phyloP scores from a whole-genome alignment of 2,888 invertebrate species.

The Cheilosia soror region DNA sequence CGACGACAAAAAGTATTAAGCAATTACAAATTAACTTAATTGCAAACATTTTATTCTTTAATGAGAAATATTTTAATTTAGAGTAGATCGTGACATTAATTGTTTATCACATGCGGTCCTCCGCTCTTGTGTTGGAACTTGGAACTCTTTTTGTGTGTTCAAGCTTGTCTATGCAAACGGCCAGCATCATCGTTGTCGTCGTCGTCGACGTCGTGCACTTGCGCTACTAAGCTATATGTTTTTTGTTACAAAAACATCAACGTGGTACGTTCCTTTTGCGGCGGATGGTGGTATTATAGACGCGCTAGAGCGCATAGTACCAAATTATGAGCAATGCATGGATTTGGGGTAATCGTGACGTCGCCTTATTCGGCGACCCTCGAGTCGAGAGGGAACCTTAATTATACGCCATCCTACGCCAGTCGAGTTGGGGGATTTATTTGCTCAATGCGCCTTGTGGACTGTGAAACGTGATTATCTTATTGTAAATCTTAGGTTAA shows the following conservation, averaged over 20 bases:
- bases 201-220: conserved; percentile 60
- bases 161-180: conserved; percentile 56
- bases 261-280: not conserved
- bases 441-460: conserved; percentile 34
- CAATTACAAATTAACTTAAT: conserved; percentile 82
- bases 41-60: conserved; percentile 81
- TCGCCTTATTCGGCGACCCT: conserved; percentile 73
- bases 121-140: not conserved
- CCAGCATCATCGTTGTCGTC: not conserved
- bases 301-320: conserved; percentile 34
- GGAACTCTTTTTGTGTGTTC: conserved; percentile 27
- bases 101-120: conserved; percentile 77
- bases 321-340: conserved; percentile 75
- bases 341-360: conserved; percentile 75
- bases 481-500: conserved; percentile 67
- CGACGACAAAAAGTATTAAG: conserved; percentile 79
- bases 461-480: conserved; percentile 70
- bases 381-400: conserved; percentile 60
- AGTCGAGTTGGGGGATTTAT: conserved; percentile 48
- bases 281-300: conserved; percentile 54
- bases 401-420: conserved; percentile 69
- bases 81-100: conserved; percentile 81
- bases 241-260: conserved; percentile 54
- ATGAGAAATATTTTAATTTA: conserved; percentile 81
- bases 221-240: conserved; percentile 63